Conservation (phyloP, 2,113 vertebrate genomes). For the Peucedramus taeniatus region DNA sequence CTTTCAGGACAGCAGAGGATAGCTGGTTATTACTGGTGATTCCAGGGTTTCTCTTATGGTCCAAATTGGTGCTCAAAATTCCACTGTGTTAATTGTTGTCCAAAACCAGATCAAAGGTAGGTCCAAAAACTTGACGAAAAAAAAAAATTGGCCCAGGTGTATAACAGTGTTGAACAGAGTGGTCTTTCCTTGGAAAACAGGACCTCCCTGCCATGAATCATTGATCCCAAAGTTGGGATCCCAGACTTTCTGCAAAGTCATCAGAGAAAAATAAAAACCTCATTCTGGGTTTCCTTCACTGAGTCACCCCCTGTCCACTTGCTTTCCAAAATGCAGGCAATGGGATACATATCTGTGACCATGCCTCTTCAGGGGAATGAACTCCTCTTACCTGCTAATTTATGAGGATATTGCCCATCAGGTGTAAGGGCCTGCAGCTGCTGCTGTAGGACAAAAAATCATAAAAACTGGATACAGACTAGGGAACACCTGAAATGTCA, state of each 20-base stretch:
- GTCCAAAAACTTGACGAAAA: background rate
- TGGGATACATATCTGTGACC: rapidly evolving
- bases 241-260: background rate
- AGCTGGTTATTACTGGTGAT: background rate
- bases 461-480: background rate
- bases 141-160: rapidly evolving
- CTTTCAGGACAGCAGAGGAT: background rate
- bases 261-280: background rate
- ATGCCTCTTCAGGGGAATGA: background rate
- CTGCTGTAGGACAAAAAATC: slow-evolving; percentile 20
- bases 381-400: background rate
- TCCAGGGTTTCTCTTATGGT: background rate
- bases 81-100: background rate
- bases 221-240: rapidly evolving
- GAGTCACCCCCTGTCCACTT: background rate
- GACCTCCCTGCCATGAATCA: background rate
- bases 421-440: background rate
- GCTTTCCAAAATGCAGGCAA: background rate
- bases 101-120: background rate
- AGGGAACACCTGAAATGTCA: slow-evolving; percentile 9
- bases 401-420: background rate
- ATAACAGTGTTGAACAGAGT: background rate
- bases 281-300: background rate
- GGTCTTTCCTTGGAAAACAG: background rate
- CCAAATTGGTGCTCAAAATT: background rate